These are phyloP conservation scores for Xylota sylvarum DNA, from an alignment of 2,888 invertebrate genomes.

Conservation along the genomic window DNA sequence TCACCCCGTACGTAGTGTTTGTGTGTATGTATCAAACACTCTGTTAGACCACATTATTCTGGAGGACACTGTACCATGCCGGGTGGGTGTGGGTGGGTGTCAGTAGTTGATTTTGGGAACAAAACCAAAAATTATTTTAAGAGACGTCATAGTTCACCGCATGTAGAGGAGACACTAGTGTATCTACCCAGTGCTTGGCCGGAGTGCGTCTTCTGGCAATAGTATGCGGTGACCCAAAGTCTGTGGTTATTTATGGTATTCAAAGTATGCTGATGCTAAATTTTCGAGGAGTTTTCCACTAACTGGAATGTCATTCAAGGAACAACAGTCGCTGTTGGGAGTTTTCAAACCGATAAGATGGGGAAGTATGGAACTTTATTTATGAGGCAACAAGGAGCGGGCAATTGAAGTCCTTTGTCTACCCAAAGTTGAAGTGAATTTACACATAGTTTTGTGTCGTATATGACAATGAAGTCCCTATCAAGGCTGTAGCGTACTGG, in stretches of 20 bases:
- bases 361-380: too few relatives aligned
- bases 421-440: too few relatives aligned
- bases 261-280: slow-evolving; percentile 68
- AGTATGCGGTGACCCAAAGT: slow-evolving; percentile 71
- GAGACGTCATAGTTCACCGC: slow-evolving; percentile 75
- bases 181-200: neutral
- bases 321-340: slow-evolving; percentile 23
- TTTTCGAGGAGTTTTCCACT: slow-evolving; percentile 46
- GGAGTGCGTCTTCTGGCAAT: slow-evolving; percentile 60
- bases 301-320: slow-evolving; percentile 37
- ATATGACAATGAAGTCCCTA: too few relatives aligned
- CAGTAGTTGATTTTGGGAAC: slow-evolving; percentile 63
- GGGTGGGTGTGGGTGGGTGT: slow-evolving; percentile 30
- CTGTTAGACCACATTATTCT: slow-evolving; percentile 59
- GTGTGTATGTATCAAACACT: slow-evolving; percentile 58
- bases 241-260: slow-evolving; percentile 75
- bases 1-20: too few relatives aligned
- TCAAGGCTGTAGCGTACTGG: too few relatives aligned
- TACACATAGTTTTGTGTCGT: too few relatives aligned
- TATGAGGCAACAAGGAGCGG: too few relatives aligned
- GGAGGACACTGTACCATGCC: neutral
- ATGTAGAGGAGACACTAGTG: slow-evolving; percentile 47
- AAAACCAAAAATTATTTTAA: slow-evolving; percentile 74
- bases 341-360: neutral
- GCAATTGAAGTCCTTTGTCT: too few relatives aligned